These are phyloP conservation scores for Proisotoma minuta DNA, from an alignment of 2,888 invertebrate species.

Conservation along the genomic window DNA sequence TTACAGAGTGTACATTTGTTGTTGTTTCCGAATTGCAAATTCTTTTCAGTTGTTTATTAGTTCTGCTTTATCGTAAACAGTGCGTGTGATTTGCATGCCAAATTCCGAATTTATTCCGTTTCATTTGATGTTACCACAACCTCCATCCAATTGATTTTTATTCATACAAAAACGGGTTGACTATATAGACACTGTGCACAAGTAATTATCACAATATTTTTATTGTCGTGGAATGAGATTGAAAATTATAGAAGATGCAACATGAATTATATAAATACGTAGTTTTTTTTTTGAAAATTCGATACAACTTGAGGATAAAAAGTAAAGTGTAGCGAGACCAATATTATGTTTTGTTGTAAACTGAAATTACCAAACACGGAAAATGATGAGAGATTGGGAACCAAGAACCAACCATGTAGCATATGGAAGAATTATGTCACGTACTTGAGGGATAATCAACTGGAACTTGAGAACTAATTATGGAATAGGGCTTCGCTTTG, in stretches of 20 bases:
- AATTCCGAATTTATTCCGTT: conserved; percentile 1
- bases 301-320: background rate
- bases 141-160: background rate
- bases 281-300: background rate
- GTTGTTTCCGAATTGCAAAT: background rate
- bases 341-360: background rate
- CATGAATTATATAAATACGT: too few relatives aligned
- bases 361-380: background rate
- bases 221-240: background rate
- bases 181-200: background rate
- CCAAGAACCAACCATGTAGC: background rate
- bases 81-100: background rate
- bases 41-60: background rate
- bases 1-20: background rate
- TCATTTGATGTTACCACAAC: background rate
- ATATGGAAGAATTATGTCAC: too few relatives aligned
- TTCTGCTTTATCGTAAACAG: background rate
- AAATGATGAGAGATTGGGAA: background rate
- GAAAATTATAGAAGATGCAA: too few relatives aligned
- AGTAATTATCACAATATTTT: background rate
- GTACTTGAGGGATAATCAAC: background rate
- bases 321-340: background rate
- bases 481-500: background rate
- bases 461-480: background rate
- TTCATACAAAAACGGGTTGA: background rate